Evolutionary conservation across 1,140 invertebrate genomes (phyloP), one percentile per base, ranked within the genome.

Genomic region (Lutraria rhynchaena): DNA sequence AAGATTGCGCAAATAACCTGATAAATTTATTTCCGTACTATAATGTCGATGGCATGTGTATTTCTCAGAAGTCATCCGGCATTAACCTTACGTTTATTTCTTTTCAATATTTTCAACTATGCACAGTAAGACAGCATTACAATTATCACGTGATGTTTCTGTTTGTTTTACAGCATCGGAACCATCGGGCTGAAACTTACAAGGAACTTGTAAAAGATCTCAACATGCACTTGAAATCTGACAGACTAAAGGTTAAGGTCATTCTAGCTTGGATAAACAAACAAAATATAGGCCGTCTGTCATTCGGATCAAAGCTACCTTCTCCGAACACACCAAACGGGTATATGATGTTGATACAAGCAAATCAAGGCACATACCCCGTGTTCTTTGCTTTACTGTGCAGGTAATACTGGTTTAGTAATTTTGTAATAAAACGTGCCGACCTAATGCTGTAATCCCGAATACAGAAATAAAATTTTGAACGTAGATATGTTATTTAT

Each of bases 231-330:
- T 1, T 80, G 4, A 33, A 70, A 5, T 57, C 63, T 11, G 76
- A 80, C 4, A 15, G 65, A 9, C 35, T 69, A 24, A 80, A 80
- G n/a, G 76, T 80, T 4, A 80, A 60, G 76, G 37, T 57, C 2
- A 80, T 80, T 27, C 31, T 80, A 33, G 63, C 65, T 5, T 80
- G 76, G 76, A 80, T 80, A n/a, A 80, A 63, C 46, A 80, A 69
- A 63, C 76, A 80, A 33, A 19, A 29, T 33, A 80, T 80, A 19
- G 76, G 76, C 15, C 49, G 55, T 37, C 37, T 80, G 0, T 46
- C 53, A n/a, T 80, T 80, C 46, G 37, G n/a, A 24, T 15, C 63
- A 15, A 57, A 44, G n/a, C 76, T 63, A n/a, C 49, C 57, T 13
- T 22, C 53, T n/a, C 35, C 76, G 5, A 65, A 80, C 37, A 67